phyloP scores from a whole-genome alignment of 2,797 vertebrate species.

The Xiphorhynchus erythropygius region DNA sequence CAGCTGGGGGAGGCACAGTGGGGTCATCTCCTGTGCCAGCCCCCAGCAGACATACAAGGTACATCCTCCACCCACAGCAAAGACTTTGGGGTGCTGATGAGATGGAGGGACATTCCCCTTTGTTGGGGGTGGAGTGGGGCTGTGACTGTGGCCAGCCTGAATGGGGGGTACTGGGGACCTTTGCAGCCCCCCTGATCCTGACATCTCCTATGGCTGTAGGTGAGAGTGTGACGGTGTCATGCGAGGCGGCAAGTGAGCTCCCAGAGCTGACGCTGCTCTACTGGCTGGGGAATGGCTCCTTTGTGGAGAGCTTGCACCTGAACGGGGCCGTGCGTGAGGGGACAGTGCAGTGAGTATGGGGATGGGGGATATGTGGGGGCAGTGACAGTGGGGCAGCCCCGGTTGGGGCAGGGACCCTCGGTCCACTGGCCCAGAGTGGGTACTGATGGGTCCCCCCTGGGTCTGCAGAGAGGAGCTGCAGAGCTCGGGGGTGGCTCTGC shows the following conservation, averaged over 20 bases:
- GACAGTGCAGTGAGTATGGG: not conserved
- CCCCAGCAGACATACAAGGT: not conserved
- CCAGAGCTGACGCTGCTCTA: constrained; percentile 19
- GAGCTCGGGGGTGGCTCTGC: not conserved
- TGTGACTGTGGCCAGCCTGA: no score
- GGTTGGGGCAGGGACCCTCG: rapidly evolving
- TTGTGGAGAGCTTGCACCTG: not conserved
- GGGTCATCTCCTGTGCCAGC: not conserved
- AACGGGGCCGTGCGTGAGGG: not conserved
- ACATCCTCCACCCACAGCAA: not conserved
- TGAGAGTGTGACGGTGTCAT: rapidly evolving
- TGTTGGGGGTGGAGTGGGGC: rapidly evolving
- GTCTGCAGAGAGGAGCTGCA: not conserved
- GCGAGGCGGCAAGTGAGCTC: not conserved
- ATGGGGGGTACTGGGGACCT: no score
- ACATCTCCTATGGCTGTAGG: rapidly evolving
- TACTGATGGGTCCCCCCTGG: rapidly evolving
- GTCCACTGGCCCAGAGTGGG: not conserved
- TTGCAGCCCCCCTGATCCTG: not conserved
- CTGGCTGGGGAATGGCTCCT: constrained; percentile 16
- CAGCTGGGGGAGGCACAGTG: no score
- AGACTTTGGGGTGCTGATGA: not conserved
- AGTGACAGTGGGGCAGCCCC: rapidly evolving
- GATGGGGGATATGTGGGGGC: no score
- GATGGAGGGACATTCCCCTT: not conserved